Base-by-base conservation (phyloP, 2,888 invertebrate species). In the Pardosa pseudoannulata region DNA sequence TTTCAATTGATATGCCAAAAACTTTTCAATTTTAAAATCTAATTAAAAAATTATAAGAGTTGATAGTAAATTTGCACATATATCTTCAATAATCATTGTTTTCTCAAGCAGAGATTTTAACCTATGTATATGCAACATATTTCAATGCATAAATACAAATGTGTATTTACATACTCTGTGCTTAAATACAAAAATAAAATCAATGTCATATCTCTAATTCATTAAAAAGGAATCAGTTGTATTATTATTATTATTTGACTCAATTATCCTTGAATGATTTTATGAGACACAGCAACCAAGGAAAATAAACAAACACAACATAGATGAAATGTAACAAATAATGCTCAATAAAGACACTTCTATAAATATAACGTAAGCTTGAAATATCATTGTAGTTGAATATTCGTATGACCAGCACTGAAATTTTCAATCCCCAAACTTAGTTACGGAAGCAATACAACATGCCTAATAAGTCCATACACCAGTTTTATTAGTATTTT, bases 391-490 rank as follows among this genome's bases (percentile, higher is more conserved):
- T 23, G 19, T 16, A 23, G 5, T 11, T 56, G 16, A 56, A 56
- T 1, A 16, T 16, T 23, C 5, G 23, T 56, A 56, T 56, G 56
- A 19, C 56, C 23, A 23, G 56, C 56, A 56, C 23, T 56, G 23
- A 56, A 56, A 46, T 5, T 36, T 36, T 5, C 36, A 46, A 56
- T 23, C 23, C 23, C 3, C 23, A 23, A 23, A 23, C 23, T 56
- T 23, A 56, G 1, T 6, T 16, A 23, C 6, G 5, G 23, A 23
- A 56, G 56, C 23, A 56, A 23, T 3, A 56, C 23, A 1, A 56
- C 23, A 23, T 56, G 56, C 56, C 56, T 1, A 56, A 56, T 56
- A 56, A 56, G 56, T 23, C 23, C 56, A 56, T 56, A 23, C 56
- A 56, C 19, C 23, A 6, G 23, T 7, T 56, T 56, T n/a, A n/a